These are phyloP conservation scores for Cromileptes altivelis DNA, from an alignment of 2,113 vertebrate species.

Conservation along the genomic window DNA sequence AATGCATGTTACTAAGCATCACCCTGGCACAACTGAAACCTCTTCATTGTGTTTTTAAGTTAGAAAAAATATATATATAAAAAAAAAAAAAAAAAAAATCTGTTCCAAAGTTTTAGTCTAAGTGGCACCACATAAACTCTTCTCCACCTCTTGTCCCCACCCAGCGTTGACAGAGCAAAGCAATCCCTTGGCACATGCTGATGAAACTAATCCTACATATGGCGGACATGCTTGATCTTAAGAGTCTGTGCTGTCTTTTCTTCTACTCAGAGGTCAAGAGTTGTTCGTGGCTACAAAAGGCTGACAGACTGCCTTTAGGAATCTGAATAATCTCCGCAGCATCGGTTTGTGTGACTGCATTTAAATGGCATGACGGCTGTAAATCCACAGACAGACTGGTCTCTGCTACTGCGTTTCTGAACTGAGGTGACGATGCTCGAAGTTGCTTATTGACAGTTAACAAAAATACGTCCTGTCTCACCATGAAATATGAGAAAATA, in stretches of 20 bases:
- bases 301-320: slow-evolving; percentile 24
- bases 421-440: slow-evolving; percentile 50
- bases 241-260: slow-evolving; percentile 24
- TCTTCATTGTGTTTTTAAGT: slow-evolving; percentile 17
- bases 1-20: slow-evolving; percentile 57
- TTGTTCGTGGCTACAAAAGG: slow-evolving; percentile 62
- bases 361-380: slow-evolving; percentile 19
- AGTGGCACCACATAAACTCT: slow-evolving; percentile 49
- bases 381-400: slow-evolving; percentile 52
- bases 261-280: slow-evolving; percentile 49
- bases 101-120: slow-evolving; percentile 49
- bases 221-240: slow-evolving; percentile 28
- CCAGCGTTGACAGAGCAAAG: slow-evolving; percentile 18
- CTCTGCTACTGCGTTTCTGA: slow-evolving; percentile 58
- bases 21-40: slow-evolving; percentile 28
- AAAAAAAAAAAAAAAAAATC: slow-evolving; percentile 8
- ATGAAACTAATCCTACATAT: slow-evolving; percentile 34
- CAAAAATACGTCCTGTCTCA: slow-evolving; percentile 7
- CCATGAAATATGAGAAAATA: slow-evolving; percentile 1
- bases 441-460: slow-evolving; percentile 45
- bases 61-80: too few species aligned
- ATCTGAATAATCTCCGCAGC: slow-evolving; percentile 47
- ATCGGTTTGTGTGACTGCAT: slow-evolving; percentile 22
- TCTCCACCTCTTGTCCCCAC: slow-evolving; percentile 21
- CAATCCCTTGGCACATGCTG: slow-evolving; percentile 66